Percentiles rank a stretch among this genome's conserved stretches.
Evolutionary conservation across 2,888 invertebrate genomes (phyloP).

Genomic region (Halictus quadricinctus): DNA sequence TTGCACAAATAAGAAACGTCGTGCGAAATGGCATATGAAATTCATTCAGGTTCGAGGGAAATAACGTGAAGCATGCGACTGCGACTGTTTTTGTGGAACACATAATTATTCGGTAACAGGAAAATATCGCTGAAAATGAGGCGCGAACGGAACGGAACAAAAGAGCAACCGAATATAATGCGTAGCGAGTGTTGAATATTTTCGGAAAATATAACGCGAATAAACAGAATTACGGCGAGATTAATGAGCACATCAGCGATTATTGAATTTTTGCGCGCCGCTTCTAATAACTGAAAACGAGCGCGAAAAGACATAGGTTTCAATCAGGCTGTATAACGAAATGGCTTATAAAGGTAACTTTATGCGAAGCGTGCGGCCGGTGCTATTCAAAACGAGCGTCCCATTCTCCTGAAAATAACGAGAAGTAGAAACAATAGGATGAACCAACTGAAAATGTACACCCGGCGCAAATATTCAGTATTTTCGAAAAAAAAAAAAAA

Average conservation of each 20-base stretch:
- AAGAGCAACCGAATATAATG: no score
- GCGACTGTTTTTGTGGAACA: no score
- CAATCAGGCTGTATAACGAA: not conserved
- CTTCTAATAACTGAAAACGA: not conserved
- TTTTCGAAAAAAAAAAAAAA: not conserved
- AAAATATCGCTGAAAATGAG: no score
- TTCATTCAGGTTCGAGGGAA: no score
- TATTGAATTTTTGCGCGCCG: not conserved
- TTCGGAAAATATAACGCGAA: not conserved
- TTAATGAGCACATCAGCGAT: not conserved
- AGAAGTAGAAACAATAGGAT: not conserved
- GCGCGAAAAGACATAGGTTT: not conserved
- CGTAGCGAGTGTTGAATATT: no score
- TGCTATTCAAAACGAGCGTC: not conserved
- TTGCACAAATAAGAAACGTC: no score
- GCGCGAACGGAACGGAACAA: no score
- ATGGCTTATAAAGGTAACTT: not conserved
- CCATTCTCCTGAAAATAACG: not conserved
- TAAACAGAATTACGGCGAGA: not conserved
- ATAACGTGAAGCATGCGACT: no score
- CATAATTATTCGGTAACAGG: no score
- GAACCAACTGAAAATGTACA: not conserved
- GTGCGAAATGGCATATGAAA: no score
- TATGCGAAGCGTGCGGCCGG: not conserved
- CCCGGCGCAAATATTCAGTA: slow-evolving; percentile 11